phyloP scores from a whole-genome alignment of 2,888 invertebrate species.

The Halictus ligatus region DNA sequence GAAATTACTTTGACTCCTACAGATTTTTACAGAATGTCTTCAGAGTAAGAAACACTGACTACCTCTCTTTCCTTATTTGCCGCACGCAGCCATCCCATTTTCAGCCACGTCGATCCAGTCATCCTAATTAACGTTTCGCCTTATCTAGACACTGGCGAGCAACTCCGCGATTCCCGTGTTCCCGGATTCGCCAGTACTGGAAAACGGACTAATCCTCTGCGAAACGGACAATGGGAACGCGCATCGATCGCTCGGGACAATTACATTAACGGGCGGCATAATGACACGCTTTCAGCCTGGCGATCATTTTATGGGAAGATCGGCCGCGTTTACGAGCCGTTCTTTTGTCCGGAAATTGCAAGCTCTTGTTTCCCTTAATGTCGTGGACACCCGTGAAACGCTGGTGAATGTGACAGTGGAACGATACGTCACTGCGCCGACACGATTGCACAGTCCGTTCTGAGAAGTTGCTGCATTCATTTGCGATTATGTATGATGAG shows the following conservation, averaged over 20 bases:
- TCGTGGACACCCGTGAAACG: background rate
- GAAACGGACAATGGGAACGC: background rate
- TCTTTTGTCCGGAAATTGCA: constrained; percentile 3
- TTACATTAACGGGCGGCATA: constrained; percentile 45
- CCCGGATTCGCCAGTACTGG: background rate
- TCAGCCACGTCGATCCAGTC: background rate
- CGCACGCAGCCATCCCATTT: background rate
- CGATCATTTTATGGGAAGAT: constrained; percentile 24
- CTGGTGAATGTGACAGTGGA: background rate
- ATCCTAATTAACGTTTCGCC: background rate
- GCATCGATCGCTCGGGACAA: constrained; percentile 39
- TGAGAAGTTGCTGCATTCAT: background rate
- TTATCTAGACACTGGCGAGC: background rate
- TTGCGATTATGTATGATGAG: background rate
- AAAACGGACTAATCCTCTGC: background rate
- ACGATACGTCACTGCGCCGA: background rate
- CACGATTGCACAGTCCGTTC: background rate
- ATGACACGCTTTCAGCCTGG: constrained; percentile 26
- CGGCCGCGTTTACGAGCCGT: constrained; percentile 5
- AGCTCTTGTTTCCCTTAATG: background rate
- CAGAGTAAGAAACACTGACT: background rate
- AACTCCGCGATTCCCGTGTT: background rate
- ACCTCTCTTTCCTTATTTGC: background rate
- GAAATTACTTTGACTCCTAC: no score
- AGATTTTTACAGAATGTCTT: no score